Conservation (phyloP, 2,113 vertebrate genomes). For the Oncorhynchus gorbuscha region DNA sequence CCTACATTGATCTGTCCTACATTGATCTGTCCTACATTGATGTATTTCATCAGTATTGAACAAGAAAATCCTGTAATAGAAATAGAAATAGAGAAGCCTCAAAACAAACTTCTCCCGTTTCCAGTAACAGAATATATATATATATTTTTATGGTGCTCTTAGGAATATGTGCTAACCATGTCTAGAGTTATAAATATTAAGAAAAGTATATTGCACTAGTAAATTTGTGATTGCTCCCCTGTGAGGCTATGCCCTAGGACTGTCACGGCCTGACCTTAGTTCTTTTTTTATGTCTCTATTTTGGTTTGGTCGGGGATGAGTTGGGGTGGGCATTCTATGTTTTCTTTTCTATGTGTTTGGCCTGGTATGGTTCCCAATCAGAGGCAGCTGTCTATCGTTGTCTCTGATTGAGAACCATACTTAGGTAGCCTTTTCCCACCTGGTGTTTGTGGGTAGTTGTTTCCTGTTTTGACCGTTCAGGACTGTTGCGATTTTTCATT, state of each 20-base stretch:
- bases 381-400: too few relatives aligned
- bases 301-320: too few relatives aligned
- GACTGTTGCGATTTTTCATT: too few relatives aligned
- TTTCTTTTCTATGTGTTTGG: too few relatives aligned
- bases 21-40: not conserved
- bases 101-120: not conserved
- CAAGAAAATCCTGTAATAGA: not conserved
- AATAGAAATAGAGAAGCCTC: not conserved
- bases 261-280: not conserved
- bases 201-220: slow-evolving; percentile 4
- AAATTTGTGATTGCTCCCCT: not conserved
- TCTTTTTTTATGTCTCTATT: too few relatives aligned
- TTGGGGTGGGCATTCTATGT: too few relatives aligned
- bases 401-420: too few relatives aligned
- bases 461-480: too few relatives aligned
- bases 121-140: not conserved
- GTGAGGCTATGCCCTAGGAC: not conserved
- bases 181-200: not conserved
- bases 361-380: too few relatives aligned
- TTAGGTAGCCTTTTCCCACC: too few relatives aligned
- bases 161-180: slow-evolving; percentile 1
- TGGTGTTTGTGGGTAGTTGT: too few relatives aligned
- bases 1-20: too few relatives aligned
- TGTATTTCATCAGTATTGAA: not conserved
- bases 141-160: not conserved